Base-by-base conservation (phyloP, 2,113 vertebrate species). In the Bubo blakistoni region DNA sequence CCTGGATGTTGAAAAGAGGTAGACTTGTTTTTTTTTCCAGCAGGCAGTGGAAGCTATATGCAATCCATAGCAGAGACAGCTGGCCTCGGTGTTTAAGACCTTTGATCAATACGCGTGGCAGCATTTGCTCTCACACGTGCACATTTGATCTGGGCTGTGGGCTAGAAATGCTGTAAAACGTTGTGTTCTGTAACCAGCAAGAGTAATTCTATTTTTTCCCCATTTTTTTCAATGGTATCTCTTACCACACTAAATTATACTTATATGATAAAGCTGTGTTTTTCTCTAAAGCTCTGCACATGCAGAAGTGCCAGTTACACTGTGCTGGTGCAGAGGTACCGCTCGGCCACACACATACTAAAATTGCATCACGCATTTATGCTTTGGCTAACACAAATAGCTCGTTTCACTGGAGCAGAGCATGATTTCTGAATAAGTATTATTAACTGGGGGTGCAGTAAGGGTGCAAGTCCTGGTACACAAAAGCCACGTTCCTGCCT, bases 401-500 rank as follows among this genome's bases (percentile, higher is more conserved):
- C 14, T 58, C 13, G 7, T 58, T 74, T 32, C 52, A 10, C 36
- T 5, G 36, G 21, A 52, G 32, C 44, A 32, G 44, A 65, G 30
- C 51, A 36, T 1, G 0, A 32, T 26, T 51, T 42, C 51, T 21
- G 14, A 26, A 26, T 32, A 25, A 73, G n/a, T 47, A 17, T 10
- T 34, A 27, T 13, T n/a, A 36, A 51, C 3, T 0, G 32, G 42
- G 67, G 51, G 16, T 40, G 40, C 40, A 40, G 40, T 40, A 40
- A 40, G 11, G 47, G 42, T 3, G 7, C 29, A 10, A 3, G 29
- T 5, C 18, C 62, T 27, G 47, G 67, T 25, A 19, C 30, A 11
- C 1, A 0, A 5, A 22, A 6, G 11, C 2, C 34, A 16, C 0
- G 0, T n/a, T 70, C 49, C n/a, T 57, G 46, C 49, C 49, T 0